Percentiles rank a stretch among this genome's conserved stretches.
These are phyloP conservation scores for Cryptosula pallasiana DNA, from an alignment of 2,888 invertebrate species.

Conservation along the genomic window DNA sequence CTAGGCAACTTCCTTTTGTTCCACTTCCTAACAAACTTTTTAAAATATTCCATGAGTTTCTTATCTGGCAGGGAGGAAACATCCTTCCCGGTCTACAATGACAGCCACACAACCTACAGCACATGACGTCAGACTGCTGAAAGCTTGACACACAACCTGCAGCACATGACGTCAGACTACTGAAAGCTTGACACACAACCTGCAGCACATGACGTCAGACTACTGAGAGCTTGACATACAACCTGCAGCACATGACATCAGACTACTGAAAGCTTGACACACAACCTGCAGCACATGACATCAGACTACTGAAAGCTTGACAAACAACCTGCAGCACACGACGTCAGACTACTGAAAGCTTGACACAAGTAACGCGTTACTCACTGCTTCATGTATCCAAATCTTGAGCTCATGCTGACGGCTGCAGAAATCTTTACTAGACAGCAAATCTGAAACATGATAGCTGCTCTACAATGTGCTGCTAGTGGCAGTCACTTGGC, in stretches of 20 bases:
- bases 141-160: not conserved
- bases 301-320: not conserved
- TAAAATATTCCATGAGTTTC: constrained; percentile 41
- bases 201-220: no score
- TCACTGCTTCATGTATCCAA: constrained; percentile 44
- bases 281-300: no score
- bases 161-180: not conserved
- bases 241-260: no score
- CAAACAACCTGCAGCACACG: no score
- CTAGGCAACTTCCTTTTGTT: constrained; percentile 40
- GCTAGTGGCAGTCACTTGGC: no score
- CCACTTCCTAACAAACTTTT: constrained; percentile 42
- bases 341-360: not conserved
- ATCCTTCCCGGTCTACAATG: constrained; percentile 37
- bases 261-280: not conserved
- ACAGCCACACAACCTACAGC: constrained; percentile 4
- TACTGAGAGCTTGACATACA: not conserved
- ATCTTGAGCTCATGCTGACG: constrained; percentile 40
- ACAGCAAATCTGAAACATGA: constrained; percentile 42
- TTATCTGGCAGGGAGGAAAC: constrained; percentile 35
- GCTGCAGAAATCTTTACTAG: constrained; percentile 42
- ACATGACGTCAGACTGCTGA: not conserved
- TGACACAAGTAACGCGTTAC: not conserved
- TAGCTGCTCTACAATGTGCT: no score
- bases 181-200: not conserved